Evolutionary conservation across 2,888 invertebrate genomes (phyloP).

Genomic region (Mythimna albipuncta): DNA sequence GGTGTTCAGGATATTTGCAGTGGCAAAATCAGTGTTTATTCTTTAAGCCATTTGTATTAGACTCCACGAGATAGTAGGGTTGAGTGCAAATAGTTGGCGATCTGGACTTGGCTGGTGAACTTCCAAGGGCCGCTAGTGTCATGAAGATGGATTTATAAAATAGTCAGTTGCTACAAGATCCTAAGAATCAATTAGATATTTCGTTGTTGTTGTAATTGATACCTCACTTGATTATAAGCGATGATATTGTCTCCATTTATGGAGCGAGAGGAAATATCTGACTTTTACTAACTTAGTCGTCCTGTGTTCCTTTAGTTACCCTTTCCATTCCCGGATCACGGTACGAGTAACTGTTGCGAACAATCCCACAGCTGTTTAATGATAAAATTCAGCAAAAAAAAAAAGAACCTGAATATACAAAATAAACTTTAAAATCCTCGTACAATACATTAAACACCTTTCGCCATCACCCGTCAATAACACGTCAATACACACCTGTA

Average conservation of each 20-base stretch:
- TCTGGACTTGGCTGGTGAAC: too few relatives aligned
- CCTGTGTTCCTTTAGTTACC: too few relatives aligned
- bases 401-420: not conserved
- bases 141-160: not conserved
- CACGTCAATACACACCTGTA: constrained; percentile 17
- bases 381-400: not conserved
- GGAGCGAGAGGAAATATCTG: too few relatives aligned
- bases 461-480: constrained; percentile 24
- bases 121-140: not conserved
- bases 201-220: too few relatives aligned
- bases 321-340: too few relatives aligned
- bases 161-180: not conserved
- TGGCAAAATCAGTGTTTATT: constrained; percentile 28
- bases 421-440: not conserved
- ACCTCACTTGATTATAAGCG: too few relatives aligned
- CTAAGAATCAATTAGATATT: too few relatives aligned
- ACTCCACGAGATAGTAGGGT: constrained; percentile 7
- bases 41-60: not conserved
- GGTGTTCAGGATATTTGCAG: not conserved
- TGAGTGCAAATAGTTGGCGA: not conserved
- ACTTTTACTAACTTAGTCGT: too few relatives aligned
- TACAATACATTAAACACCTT: not conserved
- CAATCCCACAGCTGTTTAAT: too few relatives aligned
- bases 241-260: too few relatives aligned
- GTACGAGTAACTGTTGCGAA: too few relatives aligned